A percentile compares a stretch with the other conserved stretches of the same genome.
Conservation (phyloP, 1,140 invertebrate species). For the Hycleus phaleratus region DNA sequence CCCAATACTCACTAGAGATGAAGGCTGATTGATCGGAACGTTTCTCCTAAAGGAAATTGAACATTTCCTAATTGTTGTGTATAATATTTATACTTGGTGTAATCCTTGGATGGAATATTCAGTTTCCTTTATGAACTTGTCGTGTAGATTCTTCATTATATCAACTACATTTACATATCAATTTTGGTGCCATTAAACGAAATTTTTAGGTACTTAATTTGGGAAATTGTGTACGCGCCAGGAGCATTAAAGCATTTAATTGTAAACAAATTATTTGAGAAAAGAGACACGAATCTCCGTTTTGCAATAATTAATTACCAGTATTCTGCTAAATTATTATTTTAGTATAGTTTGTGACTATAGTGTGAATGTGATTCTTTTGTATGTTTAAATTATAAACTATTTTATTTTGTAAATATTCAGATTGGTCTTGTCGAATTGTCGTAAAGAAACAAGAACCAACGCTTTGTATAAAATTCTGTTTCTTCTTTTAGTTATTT, state of each 20-base stretch:
- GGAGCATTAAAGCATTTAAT: constrained; percentile 20
- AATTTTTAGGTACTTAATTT: constrained; percentile 23
- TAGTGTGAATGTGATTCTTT: constrained; percentile 29
- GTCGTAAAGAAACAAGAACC: constrained; percentile 7
- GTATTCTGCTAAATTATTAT: constrained; percentile 34
- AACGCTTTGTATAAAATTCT: constrained; percentile 23
- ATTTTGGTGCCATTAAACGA: constrained; percentile 31
- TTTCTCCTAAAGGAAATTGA: constrained; percentile 3
- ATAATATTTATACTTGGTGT: constrained; percentile 36
- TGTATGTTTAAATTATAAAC: constrained; percentile 11
- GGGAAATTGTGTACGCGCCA: constrained; percentile 3
- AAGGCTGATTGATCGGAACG: constrained; percentile 33
- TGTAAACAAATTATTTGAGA: constrained; percentile 5
- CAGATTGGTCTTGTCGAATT: too few relatives aligned
- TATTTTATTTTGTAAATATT: constrained; percentile 7
- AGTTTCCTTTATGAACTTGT: constrained; percentile 1
- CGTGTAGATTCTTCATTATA: neutral
- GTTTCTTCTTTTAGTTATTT: constrained; percentile 6
- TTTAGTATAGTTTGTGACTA: constrained; percentile 12
- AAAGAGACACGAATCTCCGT: constrained; percentile 27
- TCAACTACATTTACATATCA: constrained; percentile 23
- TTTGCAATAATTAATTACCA: constrained; percentile 29
- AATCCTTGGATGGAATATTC: neutral
- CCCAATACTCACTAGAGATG: constrained; percentile 37
- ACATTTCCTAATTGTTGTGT: constrained; percentile 22